These are phyloP conservation scores for Sminthurinus aureus DNA, from an alignment of 2,888 invertebrate genomes.

Conservation along the genomic window DNA sequence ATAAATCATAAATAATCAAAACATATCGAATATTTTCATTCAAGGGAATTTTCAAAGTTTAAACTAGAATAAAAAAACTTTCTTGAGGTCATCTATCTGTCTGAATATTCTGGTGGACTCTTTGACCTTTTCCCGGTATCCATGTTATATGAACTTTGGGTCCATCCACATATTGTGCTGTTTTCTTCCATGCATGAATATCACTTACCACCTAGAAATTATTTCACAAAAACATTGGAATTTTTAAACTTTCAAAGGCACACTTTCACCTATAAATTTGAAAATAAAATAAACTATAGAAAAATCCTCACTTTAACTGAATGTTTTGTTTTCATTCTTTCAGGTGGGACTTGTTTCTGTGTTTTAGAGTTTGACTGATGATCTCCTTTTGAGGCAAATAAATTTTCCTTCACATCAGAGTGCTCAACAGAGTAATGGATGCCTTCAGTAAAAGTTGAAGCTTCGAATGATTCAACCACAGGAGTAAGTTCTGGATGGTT, in stretches of 20 bases:
- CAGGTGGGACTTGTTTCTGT: neutral
- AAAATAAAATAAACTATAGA: neutral
- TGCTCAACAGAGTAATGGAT: neutral
- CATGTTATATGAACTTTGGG: neutral
- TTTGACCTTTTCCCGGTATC: neutral
- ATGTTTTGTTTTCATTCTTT: neutral
- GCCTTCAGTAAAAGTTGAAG: neutral
- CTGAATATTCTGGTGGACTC: neutral
- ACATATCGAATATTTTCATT: no score
- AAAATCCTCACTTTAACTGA: neutral
- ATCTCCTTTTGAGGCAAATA: neutral
- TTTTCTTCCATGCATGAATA: neutral
- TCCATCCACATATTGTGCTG: neutral
- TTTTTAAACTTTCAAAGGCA: no score
- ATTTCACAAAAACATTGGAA: neutral
- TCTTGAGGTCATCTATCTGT: neutral
- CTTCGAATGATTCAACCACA: neutral
- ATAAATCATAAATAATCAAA: no score
- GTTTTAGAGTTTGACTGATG: neutral
- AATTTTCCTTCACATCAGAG: neutral
- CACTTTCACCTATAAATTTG: no score
- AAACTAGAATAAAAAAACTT: neutral
- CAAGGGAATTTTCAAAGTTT: no score
- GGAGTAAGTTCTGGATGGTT: neutral
- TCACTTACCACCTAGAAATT: slow-evolving; percentile 1